Evolutionary conservation across 1,140 invertebrate genomes (phyloP).

Genomic region (Cydia amplana): DNA sequence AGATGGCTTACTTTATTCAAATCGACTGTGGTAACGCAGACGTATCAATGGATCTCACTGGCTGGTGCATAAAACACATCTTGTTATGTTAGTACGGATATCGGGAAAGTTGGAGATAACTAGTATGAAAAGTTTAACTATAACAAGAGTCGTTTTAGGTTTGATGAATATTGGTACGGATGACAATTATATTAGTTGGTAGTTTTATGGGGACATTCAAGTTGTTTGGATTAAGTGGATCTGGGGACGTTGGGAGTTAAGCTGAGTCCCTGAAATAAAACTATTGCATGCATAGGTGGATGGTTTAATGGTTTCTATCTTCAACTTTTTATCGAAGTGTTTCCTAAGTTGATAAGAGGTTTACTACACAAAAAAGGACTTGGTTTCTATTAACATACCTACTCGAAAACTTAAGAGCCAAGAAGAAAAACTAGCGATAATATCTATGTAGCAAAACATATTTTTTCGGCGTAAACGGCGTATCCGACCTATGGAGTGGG

Average conservation of each 20-base stretch:
- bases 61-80: conserved; percentile 66
- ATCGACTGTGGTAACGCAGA: neutral
- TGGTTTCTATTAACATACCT: too few relatives aligned
- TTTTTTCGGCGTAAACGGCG: too few relatives aligned
- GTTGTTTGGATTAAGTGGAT: conserved; percentile 21
- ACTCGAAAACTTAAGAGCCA: too few relatives aligned
- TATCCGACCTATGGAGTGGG: too few relatives aligned
- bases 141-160: conserved; percentile 59
- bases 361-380: too few relatives aligned
- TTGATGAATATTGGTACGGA: conserved; percentile 43
- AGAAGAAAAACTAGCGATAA: too few relatives aligned
- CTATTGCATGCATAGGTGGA: neutral
- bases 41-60: conserved; percentile 41
- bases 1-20: neutral
- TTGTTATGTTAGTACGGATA: conserved; percentile 69
- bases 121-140: conserved; percentile 62
- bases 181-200: conserved; percentile 23
- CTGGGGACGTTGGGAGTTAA: neutral
- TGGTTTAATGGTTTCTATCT: neutral
- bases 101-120: conserved; percentile 67
- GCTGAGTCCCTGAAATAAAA: neutral
- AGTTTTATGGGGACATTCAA: conserved; percentile 23
- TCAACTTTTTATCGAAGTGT: neutral
- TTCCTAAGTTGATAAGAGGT: neutral
- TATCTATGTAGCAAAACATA: too few relatives aligned